Conservation (phyloP, 2,888 invertebrate genomes). For the Microctonus aethiopoides region DNA sequence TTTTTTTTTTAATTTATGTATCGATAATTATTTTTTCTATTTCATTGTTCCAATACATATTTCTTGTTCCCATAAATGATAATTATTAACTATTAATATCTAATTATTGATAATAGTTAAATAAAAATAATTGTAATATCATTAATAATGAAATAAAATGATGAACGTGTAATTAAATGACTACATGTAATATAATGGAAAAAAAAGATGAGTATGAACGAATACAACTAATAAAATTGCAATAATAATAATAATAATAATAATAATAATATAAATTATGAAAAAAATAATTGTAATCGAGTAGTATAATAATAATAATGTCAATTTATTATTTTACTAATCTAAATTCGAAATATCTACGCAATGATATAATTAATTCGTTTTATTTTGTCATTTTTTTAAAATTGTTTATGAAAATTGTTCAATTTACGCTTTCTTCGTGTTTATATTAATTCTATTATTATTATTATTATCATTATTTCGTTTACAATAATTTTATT, state of each 20-base stretch:
- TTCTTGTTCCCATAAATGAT: background rate
- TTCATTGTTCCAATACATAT: background rate
- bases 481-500: constrained; percentile 21
- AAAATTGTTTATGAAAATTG: constrained; percentile 41
- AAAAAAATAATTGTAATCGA: constrained; percentile 46
- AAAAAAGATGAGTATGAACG: background rate
- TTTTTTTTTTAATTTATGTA: constrained; percentile 1
- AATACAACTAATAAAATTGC: background rate
- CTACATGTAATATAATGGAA: constrained; percentile 22
- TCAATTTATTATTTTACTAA: constrained; percentile 42
- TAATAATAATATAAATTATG: constrained; percentile 40
- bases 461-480: constrained; percentile 8
- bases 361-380: background rate
- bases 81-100: constrained; percentile 40
- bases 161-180: constrained; percentile 45
- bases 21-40: background rate
- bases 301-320: constrained; percentile 17
- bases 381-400: constrained; percentile 46
- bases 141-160: constrained; percentile 29
- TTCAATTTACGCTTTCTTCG: constrained; percentile 5
- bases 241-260: constrained; percentile 16
- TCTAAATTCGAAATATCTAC: constrained; percentile 21
- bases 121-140: constrained; percentile 52
- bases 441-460: background rate
- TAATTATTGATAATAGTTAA: constrained; percentile 63